Evolutionary conservation across 2,113 vertebrate species (phyloP), one percentile per base, ranked within the genome.

Genomic region (Pyrgilauda ruficollis): DNA sequence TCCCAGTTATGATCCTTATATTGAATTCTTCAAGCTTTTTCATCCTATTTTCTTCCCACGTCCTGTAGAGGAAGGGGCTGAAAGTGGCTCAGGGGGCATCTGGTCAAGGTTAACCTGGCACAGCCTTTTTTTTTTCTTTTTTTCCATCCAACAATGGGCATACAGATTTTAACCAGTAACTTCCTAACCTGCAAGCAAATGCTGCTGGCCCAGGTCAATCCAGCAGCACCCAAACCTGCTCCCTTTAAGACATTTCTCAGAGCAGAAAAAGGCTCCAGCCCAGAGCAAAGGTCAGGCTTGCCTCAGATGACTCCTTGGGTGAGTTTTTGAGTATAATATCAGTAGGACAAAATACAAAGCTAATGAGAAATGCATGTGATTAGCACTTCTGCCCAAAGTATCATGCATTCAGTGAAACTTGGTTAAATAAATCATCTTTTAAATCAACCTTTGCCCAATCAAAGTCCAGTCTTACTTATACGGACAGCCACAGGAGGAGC

Each of bases 381-480:
- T 89, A 73, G 50, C 49, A 76, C 70, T 79, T 93, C 55, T 89
- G 49, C 74, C 62, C 68, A 97, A 95, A 84, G 16, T 77, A 50
- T 56, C 87, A 96, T 49, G 79, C 55, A 89, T 88, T 90, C 89
- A 96, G 89, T 93, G 63, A 91, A 95, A 97, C 93, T 43, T 97
- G 90, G 98, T 99, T 99, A 98, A 99, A 99, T 99, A 98, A 97
- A 98, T 99, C 94, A 99, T 93, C 98, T 98, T 99, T 99, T 99
- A 99, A 97, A 97, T 97, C 97, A 98, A 99, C 98, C 99, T 99
- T 99, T 98, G 98, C 90, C 94, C 98, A 96, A 97, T 97, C 98
- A 99, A 99, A 99, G 98, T 99, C 97, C 98, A 97, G 83, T 20
- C 84, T 90, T 93, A 91, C 91, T 92, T 94, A 95, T 92, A 97